Evolutionary conservation across 2,113 vertebrate species (phyloP).

Genomic region (Hippocampus zosterae): DNA sequence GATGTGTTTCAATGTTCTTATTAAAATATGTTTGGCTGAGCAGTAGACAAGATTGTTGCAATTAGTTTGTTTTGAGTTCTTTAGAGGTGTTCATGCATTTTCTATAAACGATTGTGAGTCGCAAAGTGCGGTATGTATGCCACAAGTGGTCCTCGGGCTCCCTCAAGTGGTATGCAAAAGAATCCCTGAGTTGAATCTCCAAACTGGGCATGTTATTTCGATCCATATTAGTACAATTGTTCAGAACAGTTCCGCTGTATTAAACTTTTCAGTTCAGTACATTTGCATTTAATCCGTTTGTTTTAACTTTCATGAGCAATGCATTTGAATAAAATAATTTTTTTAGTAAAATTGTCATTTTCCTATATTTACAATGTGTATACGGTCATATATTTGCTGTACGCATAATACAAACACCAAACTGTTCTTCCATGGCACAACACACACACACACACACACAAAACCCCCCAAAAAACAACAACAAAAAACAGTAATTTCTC

Average conservation of each 20-base stretch:
- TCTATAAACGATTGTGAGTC: not conserved
- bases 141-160: not conserved
- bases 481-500: too few species aligned
- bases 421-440: too few species aligned
- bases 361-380: too few species aligned
- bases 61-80: constrained; percentile 11
- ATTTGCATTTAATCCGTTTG: not conserved
- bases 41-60: not conserved
- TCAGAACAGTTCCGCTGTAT: not conserved
- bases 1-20: constrained; percentile 1
- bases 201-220: not conserved
- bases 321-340: not conserved
- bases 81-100: not conserved
- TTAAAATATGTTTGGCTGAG: not conserved
- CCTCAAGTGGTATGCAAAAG: not conserved
- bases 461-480: too few species aligned
- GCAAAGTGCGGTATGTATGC: not conserved
- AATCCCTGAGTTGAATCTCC: not conserved
- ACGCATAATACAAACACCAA: too few species aligned
- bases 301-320: too few species aligned
- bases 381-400: too few species aligned
- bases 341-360: too few species aligned
- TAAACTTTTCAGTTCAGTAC: not conserved
- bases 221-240: not conserved
- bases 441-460: too few species aligned